These are phyloP conservation scores for Patagioenas fasciata DNA, from an alignment of 2,113 vertebrate species.

Conservation along the genomic window DNA sequence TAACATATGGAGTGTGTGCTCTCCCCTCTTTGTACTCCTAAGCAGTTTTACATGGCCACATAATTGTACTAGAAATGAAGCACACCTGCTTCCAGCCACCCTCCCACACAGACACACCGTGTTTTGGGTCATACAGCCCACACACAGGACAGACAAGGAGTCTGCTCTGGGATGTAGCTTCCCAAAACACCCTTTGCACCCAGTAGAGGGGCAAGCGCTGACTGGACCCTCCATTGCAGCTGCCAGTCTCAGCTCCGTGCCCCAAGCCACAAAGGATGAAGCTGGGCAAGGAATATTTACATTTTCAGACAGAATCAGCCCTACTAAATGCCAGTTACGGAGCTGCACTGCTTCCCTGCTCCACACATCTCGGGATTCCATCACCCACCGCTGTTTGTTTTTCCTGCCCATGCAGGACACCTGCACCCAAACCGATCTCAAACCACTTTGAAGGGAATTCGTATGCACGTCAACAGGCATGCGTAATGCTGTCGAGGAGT, in stretches of 20 bases:
- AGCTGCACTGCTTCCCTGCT: not conserved
- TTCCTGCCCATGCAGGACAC: not conserved
- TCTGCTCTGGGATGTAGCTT: not conserved
- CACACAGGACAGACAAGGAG: not conserved
- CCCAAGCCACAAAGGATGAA: not conserved
- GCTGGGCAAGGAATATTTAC: not conserved
- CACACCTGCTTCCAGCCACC: not conserved
- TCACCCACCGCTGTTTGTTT: not conserved
- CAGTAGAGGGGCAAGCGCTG: accelerated
- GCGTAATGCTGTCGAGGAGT: not conserved
- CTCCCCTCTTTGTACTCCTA: not conserved
- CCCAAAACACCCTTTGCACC: not conserved
- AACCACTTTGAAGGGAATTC: not conserved
- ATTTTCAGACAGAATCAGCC: not conserved
- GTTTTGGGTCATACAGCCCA: not conserved
- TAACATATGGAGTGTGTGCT: not conserved
- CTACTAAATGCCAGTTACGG: not conserved
- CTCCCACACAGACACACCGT: accelerated
- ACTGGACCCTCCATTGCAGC: accelerated
- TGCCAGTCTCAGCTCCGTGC: not conserved
- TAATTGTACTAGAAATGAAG: conserved; percentile 2
- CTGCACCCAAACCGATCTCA: not conserved
- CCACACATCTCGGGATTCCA: accelerated
- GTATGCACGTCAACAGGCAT: not conserved
- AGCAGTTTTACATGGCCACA: not conserved